These are phyloP conservation scores for Drosophila buzzatii DNA, from an alignment of 2,888 invertebrate species.

Conservation along the genomic window DNA sequence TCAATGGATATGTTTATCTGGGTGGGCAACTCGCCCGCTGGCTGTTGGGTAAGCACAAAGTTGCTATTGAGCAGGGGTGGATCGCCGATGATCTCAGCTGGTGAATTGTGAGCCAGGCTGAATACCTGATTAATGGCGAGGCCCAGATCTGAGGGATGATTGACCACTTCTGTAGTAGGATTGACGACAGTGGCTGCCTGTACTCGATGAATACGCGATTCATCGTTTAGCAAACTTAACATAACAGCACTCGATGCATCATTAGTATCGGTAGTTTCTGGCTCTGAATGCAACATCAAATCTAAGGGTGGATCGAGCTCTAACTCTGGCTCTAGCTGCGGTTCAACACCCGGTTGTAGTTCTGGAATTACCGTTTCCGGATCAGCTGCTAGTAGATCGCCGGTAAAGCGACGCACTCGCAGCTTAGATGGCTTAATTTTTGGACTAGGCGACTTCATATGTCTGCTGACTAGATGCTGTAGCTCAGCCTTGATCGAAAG, in stretches of 20 bases:
- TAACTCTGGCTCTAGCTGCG: not conserved
- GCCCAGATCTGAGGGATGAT: slow-evolving; percentile 41
- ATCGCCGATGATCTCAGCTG: not conserved
- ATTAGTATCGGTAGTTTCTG: not conserved
- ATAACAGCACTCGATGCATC: slow-evolving; percentile 32
- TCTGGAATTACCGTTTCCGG: not conserved
- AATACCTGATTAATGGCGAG: slow-evolving; percentile 70
- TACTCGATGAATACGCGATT: slow-evolving; percentile 15
- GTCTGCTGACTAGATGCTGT: slow-evolving; percentile 74
- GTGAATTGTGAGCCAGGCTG: slow-evolving; percentile 21
- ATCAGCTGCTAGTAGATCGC: slow-evolving; percentile 58
- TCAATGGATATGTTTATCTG: slow-evolving; percentile 70
- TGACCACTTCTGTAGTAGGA: slow-evolving; percentile 10
- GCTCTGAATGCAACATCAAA: not conserved
- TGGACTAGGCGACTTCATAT: slow-evolving; percentile 38
- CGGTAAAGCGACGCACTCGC: slow-evolving; percentile 80
- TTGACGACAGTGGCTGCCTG: not conserved
- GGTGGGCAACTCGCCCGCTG: slow-evolving; percentile 7
- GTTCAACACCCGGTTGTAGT: not conserved
- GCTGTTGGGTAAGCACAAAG: slow-evolving; percentile 35
- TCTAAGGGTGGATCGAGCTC: not conserved
- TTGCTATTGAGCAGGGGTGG: slow-evolving; percentile 21
- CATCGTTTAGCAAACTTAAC: slow-evolving; percentile 48
- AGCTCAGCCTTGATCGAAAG: slow-evolving; percentile 64
- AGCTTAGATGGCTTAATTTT: slow-evolving; percentile 15